Conservation (phyloP, 2,888 invertebrate species). For the Oasisia sp. region DNA sequence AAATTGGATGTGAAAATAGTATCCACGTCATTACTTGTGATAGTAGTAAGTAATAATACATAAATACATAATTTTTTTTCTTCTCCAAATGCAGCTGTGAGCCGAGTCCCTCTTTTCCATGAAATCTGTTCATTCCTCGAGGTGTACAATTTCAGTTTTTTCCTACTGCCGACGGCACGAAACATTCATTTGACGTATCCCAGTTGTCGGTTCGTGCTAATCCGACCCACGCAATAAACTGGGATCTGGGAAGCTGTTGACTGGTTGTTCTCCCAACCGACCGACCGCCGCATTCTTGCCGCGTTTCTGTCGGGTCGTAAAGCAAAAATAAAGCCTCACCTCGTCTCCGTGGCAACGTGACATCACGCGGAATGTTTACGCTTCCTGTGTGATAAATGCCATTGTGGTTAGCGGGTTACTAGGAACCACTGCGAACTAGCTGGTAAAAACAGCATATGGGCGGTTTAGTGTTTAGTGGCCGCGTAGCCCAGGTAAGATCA, state of each 20-base stretch:
- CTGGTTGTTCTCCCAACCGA: neutral
- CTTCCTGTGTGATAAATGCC: constrained; percentile 6
- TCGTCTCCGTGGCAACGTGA: neutral
- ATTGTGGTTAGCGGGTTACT: neutral
- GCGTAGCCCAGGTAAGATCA: neutral
- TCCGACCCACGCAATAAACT: constrained; percentile 8
- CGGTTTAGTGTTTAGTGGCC: neutral
- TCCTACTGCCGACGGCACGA: neutral
- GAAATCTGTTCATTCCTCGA: neutral
- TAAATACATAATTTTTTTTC: neutral
- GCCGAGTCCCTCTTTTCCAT: neutral
- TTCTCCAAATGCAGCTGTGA: neutral
- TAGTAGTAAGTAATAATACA: neutral
- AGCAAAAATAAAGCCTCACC: neutral
- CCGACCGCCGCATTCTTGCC: neutral
- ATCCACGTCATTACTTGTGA: neutral
- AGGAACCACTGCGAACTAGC: neutral
- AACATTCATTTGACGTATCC: neutral
- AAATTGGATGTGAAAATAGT: neutral
- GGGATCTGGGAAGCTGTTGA: neutral
- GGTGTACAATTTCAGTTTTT: neutral
- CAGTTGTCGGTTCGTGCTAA: neutral
- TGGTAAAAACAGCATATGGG: neutral
- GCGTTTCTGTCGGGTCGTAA: neutral
- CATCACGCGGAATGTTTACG: neutral